Evolutionary conservation across 2,113 vertebrate genomes (phyloP).

Genomic region (Laticauda colubrina): DNA sequence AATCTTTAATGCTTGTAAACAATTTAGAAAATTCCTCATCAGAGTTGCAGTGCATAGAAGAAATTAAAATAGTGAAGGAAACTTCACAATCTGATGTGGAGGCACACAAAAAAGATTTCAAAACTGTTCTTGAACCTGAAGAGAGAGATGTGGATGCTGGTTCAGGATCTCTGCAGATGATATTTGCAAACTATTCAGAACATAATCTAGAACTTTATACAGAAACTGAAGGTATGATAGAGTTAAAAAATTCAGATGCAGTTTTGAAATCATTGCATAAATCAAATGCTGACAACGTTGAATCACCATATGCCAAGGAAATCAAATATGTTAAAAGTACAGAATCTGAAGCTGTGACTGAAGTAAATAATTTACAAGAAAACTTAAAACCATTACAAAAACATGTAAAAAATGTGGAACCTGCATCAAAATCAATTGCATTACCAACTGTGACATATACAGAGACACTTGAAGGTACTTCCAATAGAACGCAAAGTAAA

Average conservation of each 20-base stretch:
- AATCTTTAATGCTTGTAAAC: neutral
- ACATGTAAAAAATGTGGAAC: neutral
- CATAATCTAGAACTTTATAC: slow-evolving; percentile 19
- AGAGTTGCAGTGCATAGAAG: neutral
- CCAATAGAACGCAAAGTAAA: neutral
- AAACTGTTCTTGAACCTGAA: neutral
- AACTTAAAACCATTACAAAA: neutral
- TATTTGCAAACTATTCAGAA: slow-evolving; percentile 38
- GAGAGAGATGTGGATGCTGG: neutral
- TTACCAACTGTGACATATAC: neutral
- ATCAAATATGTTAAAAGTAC: neutral
- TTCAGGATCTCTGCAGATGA: slow-evolving; percentile 18
- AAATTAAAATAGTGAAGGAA: neutral
- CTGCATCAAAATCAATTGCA: neutral
- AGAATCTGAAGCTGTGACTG: neutral
- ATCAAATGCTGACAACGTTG: neutral
- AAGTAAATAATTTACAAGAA: neutral
- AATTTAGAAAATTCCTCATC: neutral
- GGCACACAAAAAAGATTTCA: neutral
- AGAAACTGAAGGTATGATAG: slow-evolving; percentile 1
- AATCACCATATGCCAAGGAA: neutral
- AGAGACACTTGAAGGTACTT: neutral
- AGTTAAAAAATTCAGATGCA: neutral
- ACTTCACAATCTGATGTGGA: neutral
- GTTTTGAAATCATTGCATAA: slow-evolving; percentile 11